Base-by-base conservation (phyloP, 2,113 vertebrate genomes). In the Dicrurus megarhynchus region DNA sequence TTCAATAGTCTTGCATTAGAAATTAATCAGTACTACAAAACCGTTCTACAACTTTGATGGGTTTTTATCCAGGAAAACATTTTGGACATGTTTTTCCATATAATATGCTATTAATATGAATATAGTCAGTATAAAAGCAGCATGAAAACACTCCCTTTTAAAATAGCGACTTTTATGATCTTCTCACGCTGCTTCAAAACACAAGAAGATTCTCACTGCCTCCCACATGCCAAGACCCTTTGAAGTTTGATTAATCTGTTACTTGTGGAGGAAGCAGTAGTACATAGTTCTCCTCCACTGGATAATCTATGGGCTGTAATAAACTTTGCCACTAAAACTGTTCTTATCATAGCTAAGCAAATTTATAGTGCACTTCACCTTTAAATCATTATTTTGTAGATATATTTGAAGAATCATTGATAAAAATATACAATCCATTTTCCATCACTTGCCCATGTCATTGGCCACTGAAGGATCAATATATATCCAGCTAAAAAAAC, bases 21-120 rank as follows among this genome's bases (percentile, higher is more conserved):
- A 65, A 32, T 64, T 1, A 50, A 53, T 19, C 20, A 23, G 1
- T 39, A 32, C 5, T 53, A 27, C 4, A 63, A 67, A 57, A 71
- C 7, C 26, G 8, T 42, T 8, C 18, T 28, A 39, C 11, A 47
- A 12, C 0, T 46, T 23, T 30, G 2, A 10, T 57, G 7, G 4
- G 13, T 39, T 47, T 47, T 37, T 64, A 80, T 63, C 18, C 24
- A 53, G 39, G 76, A 77, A 68, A 76, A 71, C 63, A 77, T 42
- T 44, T 8, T 57, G 32, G 11, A 52, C 9, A 21, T 67, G 33
- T 71, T 80, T 70, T 90, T 73, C 21, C 35, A 33, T 7, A n/a
- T n/a, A 18, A 35, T 26, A 6, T 50, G 3, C 3, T 14, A 8
- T 26, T 24, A 46, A 44, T n/a, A 30, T 33, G 11, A 17, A 68